Percentiles rank a stretch among this genome's conserved stretches.
Evolutionary conservation across 2,797 vertebrate genomes (phyloP).

Genomic region (Karalla daura): DNA sequence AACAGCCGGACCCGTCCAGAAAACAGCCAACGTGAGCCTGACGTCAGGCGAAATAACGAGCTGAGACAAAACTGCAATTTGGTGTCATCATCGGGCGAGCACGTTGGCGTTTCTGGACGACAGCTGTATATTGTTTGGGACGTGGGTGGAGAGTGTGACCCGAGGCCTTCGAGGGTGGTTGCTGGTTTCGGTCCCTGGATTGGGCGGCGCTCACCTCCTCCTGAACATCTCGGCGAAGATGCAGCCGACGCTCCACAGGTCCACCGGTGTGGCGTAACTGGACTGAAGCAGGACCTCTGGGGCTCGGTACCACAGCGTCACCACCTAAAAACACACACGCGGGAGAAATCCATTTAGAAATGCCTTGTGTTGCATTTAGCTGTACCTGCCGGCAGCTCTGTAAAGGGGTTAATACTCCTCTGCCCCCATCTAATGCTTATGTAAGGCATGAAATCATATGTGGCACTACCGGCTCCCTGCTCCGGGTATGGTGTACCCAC

Average conservation of each 20-base stretch:
- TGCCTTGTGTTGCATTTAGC: neutral
- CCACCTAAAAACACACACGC: conserved; percentile 82
- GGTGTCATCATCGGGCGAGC: neutral
- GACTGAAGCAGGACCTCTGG: conserved; percentile 94
- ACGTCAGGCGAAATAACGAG: neutral
- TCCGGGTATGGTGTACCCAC: conserved; percentile 64
- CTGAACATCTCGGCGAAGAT: conserved; percentile 96
- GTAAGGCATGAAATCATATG: conserved; percentile 80
- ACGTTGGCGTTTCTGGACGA: neutral
- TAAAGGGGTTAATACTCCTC: conserved; percentile 58
- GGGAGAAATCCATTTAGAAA: conserved; percentile 6
- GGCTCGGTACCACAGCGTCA: conserved; percentile 94
- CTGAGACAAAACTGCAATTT: neutral
- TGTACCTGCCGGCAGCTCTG: conserved; percentile 23
- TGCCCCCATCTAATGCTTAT: conserved; percentile 62
- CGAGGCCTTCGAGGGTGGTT: neutral
- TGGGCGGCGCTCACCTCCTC: conserved; percentile 85
- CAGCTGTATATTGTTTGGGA: neutral
- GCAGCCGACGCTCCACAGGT: conserved; percentile 95
- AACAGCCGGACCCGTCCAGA: too few species aligned
- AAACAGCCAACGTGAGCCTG: too few species aligned
- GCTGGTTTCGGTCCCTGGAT: too few species aligned
- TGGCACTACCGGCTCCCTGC: conserved; percentile 66
- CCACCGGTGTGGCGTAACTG: conserved; percentile 91
- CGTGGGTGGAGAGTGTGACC: neutral